A percentile compares a stretch with the other conserved stretches of the same genome.
Conservation (phyloP, 2,797 vertebrate genomes). For the Pygocentrus nattereri region DNA sequence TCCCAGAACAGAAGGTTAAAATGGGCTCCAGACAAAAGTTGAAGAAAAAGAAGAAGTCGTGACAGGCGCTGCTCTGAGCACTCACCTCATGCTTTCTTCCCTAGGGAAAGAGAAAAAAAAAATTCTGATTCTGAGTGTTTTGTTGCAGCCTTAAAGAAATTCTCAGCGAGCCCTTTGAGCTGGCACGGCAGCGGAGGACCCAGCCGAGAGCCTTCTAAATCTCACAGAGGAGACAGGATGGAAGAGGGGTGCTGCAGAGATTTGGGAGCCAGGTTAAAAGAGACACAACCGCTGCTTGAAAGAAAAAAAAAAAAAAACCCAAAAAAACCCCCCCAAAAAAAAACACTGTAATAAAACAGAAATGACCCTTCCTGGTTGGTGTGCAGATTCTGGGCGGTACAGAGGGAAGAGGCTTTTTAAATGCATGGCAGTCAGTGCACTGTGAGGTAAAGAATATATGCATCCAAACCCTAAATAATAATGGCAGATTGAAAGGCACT, state of each 20-base stretch:
- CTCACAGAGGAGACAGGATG: neutral
- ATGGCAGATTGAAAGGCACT: conserved; percentile 38
- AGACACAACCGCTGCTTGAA: neutral
- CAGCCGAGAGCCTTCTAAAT: conserved; percentile 1
- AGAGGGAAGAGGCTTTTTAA: conserved; percentile 8
- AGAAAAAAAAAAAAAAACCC: neutral
- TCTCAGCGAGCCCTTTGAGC: conserved; percentile 23
- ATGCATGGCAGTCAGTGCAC: neutral
- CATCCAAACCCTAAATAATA: conserved; percentile 40
- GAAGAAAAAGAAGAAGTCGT: neutral
- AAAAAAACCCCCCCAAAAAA: too few relatives aligned
- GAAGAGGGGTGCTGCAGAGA: conserved; percentile 4
- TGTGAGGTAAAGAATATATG: conserved; percentile 13
- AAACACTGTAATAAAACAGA: neutral
- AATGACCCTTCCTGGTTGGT: conserved; percentile 2
- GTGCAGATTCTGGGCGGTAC: neutral
- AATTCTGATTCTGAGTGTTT: neutral
- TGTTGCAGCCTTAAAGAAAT: conserved; percentile 24
- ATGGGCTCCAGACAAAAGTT: conserved; percentile 9
- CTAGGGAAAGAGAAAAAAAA: neutral
- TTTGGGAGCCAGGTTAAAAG: conserved; percentile 12
- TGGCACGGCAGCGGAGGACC: conserved; percentile 15
- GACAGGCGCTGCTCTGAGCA: conserved; percentile 11
- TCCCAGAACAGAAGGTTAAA: conserved; percentile 16
- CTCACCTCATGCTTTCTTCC: neutral